phyloP scores from a whole-genome alignment of 2,888 invertebrate species.

The Chymomyza procnemis region DNA sequence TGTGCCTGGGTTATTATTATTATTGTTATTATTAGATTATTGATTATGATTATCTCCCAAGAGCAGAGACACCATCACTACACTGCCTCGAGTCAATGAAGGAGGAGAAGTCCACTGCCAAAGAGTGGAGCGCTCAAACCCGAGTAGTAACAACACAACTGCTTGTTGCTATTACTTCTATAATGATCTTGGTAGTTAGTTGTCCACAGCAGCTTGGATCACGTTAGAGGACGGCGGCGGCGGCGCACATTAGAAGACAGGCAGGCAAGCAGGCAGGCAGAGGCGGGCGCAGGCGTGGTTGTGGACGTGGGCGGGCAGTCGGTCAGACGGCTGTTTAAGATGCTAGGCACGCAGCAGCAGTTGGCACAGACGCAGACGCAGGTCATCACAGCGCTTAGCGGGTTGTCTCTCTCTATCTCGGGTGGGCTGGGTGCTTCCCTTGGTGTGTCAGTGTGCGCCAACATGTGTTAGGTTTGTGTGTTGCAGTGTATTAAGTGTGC shows the following conservation, averaged over 20 bases:
- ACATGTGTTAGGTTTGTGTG: neutral
- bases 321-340: conserved; percentile 11
- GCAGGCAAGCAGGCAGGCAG: neutral
- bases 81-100: neutral
- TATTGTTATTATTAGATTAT: too few species aligned
- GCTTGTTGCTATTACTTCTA: neutral
- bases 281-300: neutral
- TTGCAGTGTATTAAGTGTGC: neutral
- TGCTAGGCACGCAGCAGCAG: conserved; percentile 60
- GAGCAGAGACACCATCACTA: neutral
- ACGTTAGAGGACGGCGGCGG: neutral
- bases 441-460: neutral
- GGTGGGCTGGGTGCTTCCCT: too few species aligned
- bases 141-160: neutral
- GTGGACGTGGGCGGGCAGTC: neutral
- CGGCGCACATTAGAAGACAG: neutral
- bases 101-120: neutral
- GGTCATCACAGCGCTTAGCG: neutral
- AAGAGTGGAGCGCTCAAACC: neutral
- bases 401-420: too few species aligned
- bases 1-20: conserved; percentile 38
- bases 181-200: neutral
- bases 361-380: neutral
- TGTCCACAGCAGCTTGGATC: neutral
- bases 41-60: neutral